Evolutionary conservation across 2,888 invertebrate species (phyloP).

Genomic region (Pyrrhia umbra): DNA sequence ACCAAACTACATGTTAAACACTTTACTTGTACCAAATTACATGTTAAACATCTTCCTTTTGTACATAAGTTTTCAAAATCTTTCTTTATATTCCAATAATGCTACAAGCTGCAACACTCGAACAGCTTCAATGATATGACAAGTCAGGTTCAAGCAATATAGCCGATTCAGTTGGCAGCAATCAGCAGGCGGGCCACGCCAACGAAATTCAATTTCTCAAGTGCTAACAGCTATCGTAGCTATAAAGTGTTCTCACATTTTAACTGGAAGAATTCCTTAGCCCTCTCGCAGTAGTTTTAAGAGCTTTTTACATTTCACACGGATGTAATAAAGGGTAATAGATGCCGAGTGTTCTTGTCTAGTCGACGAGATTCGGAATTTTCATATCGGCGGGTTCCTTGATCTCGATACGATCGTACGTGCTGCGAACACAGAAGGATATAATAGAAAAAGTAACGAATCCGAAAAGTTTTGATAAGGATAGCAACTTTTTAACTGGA

Average conservation of each 20-base stretch:
- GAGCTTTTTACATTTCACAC: constrained; percentile 46
- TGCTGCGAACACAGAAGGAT: constrained; percentile 21
- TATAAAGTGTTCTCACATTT: constrained; percentile 57
- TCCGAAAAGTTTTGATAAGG: constrained; percentile 24
- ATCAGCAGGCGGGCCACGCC: constrained; percentile 64
- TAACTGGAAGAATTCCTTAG: constrained; percentile 51
- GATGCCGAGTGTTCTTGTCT: constrained; percentile 40
- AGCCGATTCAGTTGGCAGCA: constrained; percentile 66
- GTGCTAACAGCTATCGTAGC: constrained; percentile 58
- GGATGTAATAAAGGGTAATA: constrained; percentile 47
- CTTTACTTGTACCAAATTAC: background rate
- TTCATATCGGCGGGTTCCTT: constrained; percentile 34
- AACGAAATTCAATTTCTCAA: constrained; percentile 68
- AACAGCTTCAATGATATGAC: constrained; percentile 41
- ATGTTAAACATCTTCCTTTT: background rate
- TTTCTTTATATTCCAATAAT: constrained; percentile 16
- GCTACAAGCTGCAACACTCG: constrained; percentile 9
- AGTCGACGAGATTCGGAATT: constrained; percentile 35
- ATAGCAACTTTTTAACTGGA: constrained; percentile 1
- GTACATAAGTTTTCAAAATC: background rate
- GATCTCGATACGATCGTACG: constrained; percentile 29
- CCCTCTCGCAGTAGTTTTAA: constrained; percentile 44
- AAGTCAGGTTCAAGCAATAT: constrained; percentile 57
- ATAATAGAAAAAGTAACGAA: constrained; percentile 20
- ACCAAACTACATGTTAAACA: too few species aligned